Evolutionary conservation across 2,113 vertebrate species (phyloP).

Genomic region (Chionomys nivalis): DNA sequence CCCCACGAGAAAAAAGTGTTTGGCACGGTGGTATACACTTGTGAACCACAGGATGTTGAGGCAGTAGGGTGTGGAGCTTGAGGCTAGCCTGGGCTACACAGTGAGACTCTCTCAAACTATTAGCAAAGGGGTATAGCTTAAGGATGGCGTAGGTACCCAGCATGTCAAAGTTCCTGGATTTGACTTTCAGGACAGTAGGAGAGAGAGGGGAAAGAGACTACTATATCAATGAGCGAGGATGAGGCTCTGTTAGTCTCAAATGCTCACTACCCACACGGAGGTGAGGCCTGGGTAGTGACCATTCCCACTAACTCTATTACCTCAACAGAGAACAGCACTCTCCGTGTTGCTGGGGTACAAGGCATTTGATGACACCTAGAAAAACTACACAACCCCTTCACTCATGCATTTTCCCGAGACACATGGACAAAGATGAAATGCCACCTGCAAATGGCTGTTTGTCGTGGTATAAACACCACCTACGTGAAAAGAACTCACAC

Average conservation of each 20-base stretch:
- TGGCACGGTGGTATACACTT: not conserved
- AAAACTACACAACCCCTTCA: conserved; percentile 43
- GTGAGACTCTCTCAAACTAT: not conserved
- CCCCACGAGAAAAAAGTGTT: not conserved
- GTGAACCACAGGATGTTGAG: not conserved
- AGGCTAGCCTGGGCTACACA: not conserved
- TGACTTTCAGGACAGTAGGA: not conserved
- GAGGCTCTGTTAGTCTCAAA: not conserved
- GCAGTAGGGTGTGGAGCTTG: not conserved
- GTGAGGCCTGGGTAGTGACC: not conserved
- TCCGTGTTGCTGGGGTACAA: not conserved
- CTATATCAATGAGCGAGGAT: not conserved
- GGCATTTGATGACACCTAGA: not conserved
- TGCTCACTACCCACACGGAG: not conserved
- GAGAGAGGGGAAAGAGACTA: not conserved
- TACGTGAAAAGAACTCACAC: not conserved
- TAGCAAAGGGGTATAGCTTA: not conserved
- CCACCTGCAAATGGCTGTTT: not conserved
- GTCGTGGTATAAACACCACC: not conserved
- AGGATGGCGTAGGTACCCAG: not conserved
- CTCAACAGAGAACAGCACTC: not conserved
- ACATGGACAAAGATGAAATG: conserved; percentile 5
- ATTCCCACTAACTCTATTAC: not conserved
- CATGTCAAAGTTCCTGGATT: not conserved
- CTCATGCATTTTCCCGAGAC: not conserved